Base-by-base conservation (phyloP, 1,140 invertebrate species). In the Pararge aegeria region DNA sequence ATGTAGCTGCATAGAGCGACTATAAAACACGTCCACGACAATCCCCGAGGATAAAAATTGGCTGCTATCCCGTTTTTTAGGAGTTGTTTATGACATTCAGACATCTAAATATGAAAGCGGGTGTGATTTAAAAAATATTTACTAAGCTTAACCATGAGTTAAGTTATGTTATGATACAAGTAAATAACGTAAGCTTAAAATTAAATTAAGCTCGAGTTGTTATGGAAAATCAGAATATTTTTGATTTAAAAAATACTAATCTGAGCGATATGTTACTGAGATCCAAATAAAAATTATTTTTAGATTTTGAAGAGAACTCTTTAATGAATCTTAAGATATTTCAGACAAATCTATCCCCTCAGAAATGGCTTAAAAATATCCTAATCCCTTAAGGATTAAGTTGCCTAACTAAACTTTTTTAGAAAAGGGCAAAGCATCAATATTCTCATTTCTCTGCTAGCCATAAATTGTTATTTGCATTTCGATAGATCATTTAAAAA, bases 1-100 rank as follows among this genome's bases (percentile, higher is more conserved):
- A 58, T 54, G 51, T 58, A 50, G 46, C 61, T 53, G 61, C 61
- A 51, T 55, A 58, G 55, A 42, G 18, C 46, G 15, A 16, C 61
- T 64, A 64, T 58, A 64, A 64, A 64, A 57, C 49, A 44, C 61
- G 51, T 57, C 34, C 42, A 38, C 50, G 49, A 53, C 46, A 64
- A 64, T 64, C 61, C 61, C 61, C 16, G 49, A 29, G 61, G 61
- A 69, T 69, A 60, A 68, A 24, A 57, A 59, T 69, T 62, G 62
- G 63, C 63, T 61, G 29, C 51, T 34, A 60, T 49, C 55, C 37
- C 42, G 40, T 27, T 69, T 68, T 60, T 69, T 66, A 56, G 60
- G 55, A 60, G 10, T 63, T 66, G 56, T 69, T 66, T 63, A 69
- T 59, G 56, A 63, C 61, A 59, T 66, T 40, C n/a, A 50, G 55